Evolutionary conservation across 92 coral and sea anemone genomes (phyloP).

Genomic region (Montipora capitata): DNA sequence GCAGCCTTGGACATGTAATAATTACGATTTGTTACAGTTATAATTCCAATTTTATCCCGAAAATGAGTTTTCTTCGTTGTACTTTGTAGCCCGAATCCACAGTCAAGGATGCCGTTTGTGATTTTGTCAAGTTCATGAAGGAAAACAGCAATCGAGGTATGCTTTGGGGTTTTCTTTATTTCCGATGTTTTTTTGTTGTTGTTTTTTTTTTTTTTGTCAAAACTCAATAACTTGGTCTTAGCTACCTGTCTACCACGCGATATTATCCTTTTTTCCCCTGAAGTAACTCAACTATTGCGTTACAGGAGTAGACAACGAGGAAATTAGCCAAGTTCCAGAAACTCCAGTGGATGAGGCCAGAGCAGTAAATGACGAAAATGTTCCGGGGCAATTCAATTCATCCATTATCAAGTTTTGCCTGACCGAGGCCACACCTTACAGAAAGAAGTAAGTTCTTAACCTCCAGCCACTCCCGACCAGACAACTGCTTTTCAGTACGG

Average conservation of each 20-base stretch:
- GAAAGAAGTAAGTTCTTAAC: slow-evolving; percentile 40
- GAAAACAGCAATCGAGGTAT: slow-evolving; percentile 34
- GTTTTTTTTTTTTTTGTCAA: too few relatives aligned
- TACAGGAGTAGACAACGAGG: background rate
- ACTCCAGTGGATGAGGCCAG: slow-evolving; percentile 10
- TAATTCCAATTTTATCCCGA: background rate
- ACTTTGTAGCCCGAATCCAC: slow-evolving; percentile 66
- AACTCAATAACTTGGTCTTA: too few relatives aligned
- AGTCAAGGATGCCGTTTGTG: slow-evolving; percentile 75
- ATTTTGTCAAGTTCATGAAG: slow-evolving; percentile 68
- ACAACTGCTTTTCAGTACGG: too few relatives aligned
- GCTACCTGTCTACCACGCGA: background rate
- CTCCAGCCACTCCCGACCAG: too few relatives aligned
- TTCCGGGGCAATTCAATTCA: slow-evolving; percentile 46
- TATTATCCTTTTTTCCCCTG: background rate
- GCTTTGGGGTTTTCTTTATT: too few relatives aligned
- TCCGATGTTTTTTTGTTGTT: too few relatives aligned
- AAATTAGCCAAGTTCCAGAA: background rate
- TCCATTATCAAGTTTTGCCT: slow-evolving; percentile 83
- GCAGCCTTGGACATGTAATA: too few relatives aligned
- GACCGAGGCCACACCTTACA: slow-evolving; percentile 82
- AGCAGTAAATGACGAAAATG: background rate
- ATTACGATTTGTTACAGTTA: too few relatives aligned
- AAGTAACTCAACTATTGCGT: background rate
- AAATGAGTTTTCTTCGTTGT: background rate